Evolutionary conservation across 2,888 invertebrate species (phyloP), one percentile per base, ranked within the genome.

Genomic region (Notocelia uddmanniana): DNA sequence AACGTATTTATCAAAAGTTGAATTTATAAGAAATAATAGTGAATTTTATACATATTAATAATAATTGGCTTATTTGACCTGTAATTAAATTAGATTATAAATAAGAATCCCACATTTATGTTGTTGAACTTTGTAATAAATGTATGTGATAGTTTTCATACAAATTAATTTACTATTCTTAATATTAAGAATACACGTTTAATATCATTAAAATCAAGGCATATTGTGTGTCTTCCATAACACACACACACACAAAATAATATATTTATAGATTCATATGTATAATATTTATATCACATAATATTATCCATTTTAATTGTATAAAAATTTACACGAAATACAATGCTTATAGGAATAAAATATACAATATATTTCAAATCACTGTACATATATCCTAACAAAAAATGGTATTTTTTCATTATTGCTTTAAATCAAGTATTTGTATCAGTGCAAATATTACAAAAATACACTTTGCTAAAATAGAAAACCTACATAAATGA

Each of bases 1-100:
- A 76, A 77, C 77, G 77, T 85, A 82, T 84, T 83, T 86, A 88
- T 83, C 81, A 80, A 76, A 80, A 81, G 84, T 89, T 88, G 84
- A 85, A 89, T 88, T 88, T 87, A 87, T 85, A 86, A 74, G 74
- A 71, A 75, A 37, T 62, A 71, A 34, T 71, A 69, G 60, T 71
- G 71, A 72, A 72, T 72, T 72, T 72, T 72, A 72, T 72, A 72
- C 72, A 64, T 73, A 69, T 73, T 31, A 59, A 52, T 55, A 62
- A 45, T 64, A 58, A 69, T 50, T 69, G 69, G 73, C 63, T 73
- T 73, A 50, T 64, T 73, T n/a, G 11, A 41, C 66, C 54, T 54
- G 23, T 72, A 68, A 62, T 15, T 19, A 55, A 52, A n/a, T n/a
- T n/a, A n/a, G 37, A 37, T 34, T 21, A 54, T 26, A 48, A 21